Conservation (phyloP, 1,140 invertebrate genomes). For the Drosophila tristis region DNA sequence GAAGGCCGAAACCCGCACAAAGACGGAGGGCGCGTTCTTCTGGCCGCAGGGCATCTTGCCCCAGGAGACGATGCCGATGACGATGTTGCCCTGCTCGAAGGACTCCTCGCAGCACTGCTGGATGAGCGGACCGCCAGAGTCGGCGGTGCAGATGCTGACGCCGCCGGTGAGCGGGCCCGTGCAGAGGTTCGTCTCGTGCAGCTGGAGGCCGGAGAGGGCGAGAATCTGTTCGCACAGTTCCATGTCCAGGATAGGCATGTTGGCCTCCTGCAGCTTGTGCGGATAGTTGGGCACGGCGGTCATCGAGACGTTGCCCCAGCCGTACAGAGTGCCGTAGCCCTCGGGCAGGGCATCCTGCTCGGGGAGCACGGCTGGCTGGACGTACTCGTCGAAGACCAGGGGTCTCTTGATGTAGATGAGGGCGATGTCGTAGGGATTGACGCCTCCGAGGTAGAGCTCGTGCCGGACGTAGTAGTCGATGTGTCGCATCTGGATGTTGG, state of each 20-base stretch:
- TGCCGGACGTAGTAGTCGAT: conserved; percentile 76
- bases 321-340: conserved; percentile 85
- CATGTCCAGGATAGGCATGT: conserved; percentile 84
- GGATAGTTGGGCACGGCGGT: conserved; percentile 83
- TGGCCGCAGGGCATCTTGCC: conserved; percentile 85
- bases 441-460: conserved; percentile 77
- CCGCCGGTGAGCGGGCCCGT: conserved; percentile 85
- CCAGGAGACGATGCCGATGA: conserved; percentile 84
- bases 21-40: conserved; percentile 89
- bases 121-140: conserved; percentile 84
- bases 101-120: conserved; percentile 53
- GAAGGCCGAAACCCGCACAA: conserved; percentile 88
- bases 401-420: conserved; percentile 84
- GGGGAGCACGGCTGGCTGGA: conserved; percentile 84
- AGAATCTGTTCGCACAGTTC: conserved; percentile 71
- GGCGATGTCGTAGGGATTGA: conserved; percentile 86
- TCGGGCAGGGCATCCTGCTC: conserved; percentile 83
- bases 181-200: conserved; percentile 85
- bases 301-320: conserved; percentile 85
- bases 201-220: conserved; percentile 65
- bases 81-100: conserved; percentile 57
- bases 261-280: conserved; percentile 83
- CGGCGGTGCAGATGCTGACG: conserved; percentile 85
- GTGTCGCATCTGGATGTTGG: conserved; percentile 66
- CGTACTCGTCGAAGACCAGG: conserved; percentile 71